Evolutionary conservation across 2,797 vertebrate species (phyloP), one percentile per base, ranked within the genome.

Genomic region (Halcyon smyrnensis): DNA sequence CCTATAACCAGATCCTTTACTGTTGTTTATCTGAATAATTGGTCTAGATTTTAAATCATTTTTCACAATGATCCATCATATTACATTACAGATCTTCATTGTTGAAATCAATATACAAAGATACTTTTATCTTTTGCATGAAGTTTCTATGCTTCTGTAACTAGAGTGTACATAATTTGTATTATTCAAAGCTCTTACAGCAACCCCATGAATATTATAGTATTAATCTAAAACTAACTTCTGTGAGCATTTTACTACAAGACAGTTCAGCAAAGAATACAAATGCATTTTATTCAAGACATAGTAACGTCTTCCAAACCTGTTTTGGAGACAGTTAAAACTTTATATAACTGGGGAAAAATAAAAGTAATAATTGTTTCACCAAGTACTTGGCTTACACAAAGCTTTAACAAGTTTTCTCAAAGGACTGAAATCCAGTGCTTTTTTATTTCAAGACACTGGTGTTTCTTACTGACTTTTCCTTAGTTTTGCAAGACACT

Each of bases 101-200:
- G 37, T 32, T 70, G 62, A 92, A 96, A 84, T 78, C 71, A 69
- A 86, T 71, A 80, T 65, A 64, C 57, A 48, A 93, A 86, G 41
- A 78, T 77, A 64, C 28, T 74, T 91, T 77, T 53, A 27, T 37
- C 68, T 71, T 67, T 39, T 56, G 8, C 54, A 67, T 51, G 20
- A 84, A 54, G 28, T 86, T 84, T 60, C 74, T 67, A 1, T n/a
- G 48, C 36, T 76, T 78, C 39, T 73, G 34, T 77, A 80, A 57
- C 27, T 62, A 37, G 21, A 76, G 30, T 12, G 32, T 46, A n/a
- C 18, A 30, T 6, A 43, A 62, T 37, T 77, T 53, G 19, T 74
- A 70, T 60, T 92, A 74, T 45, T 73, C 51, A 79, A 67, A 91
- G 45, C 46, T 95, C n/a, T 37, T 71, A 80, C 32, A 92, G 27